Evolutionary conservation across 1,140 invertebrate genomes (phyloP), one percentile per base, ranked within the genome.

Genomic region (Trinorchestia longiramus): DNA sequence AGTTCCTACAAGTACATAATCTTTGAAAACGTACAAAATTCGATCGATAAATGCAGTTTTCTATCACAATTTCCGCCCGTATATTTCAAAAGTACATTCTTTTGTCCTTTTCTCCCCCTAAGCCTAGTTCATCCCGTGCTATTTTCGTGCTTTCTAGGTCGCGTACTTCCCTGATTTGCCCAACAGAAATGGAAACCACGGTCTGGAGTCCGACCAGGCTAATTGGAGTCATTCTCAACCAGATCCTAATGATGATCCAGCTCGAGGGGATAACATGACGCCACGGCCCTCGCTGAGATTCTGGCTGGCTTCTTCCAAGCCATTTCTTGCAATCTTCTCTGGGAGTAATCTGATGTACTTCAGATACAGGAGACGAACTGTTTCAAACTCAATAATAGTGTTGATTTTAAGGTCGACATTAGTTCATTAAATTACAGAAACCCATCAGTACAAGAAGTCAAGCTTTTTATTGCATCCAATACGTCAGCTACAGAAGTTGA

Each of bases 241-340:
- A 90, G 88, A 90, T 42, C 88, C 88, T 90, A 90, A 90, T 90
- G 88, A 90, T 90, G n/a, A 90, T 90, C 88, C 88, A 43, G 88
- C n/a, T 41, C 36, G 88, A 42, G 88, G 88, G 88, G 11, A 17
- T 43, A 36, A 90, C n/a, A 90, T 43, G 41, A 28, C 11, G 28
- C 62, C 41, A 28, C 88, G 88, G 43, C 88, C 88, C 88, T 42
- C 28, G 4, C 88, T 77, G 62, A 77, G 62, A 77, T 23, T 36
- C 62, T 77, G 1, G 6, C 41, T 43, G 41, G 4, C 88, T n/a
- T 43, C 88, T 41, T 42, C 88, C 43, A 90, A 90, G 88, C 41
- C 43, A 43, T 41, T 43, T 15, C n/a, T 3, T 42, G 36, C 4
- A 15, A 90, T 42, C 88, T 90, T 90, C 3, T 90, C 41, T 90